Base-by-base conservation (phyloP, 2,797 vertebrate genomes). In the Leptatherina wallacei region DNA sequence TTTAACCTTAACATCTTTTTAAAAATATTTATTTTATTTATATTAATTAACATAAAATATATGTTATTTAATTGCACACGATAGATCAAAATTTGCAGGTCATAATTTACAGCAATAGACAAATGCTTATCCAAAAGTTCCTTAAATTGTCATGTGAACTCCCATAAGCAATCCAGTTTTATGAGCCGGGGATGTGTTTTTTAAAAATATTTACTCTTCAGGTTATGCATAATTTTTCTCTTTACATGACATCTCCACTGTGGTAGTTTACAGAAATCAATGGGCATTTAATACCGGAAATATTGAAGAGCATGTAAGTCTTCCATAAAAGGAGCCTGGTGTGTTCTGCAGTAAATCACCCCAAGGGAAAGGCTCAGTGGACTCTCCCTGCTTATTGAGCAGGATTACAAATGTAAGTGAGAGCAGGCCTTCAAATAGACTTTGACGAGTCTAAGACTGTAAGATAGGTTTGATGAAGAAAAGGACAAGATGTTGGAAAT, bases 261-360 rank as follows among this genome's bases (percentile, higher is more conserved):
- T 40, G 60, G 62, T 79, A 74, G 76, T 80, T 72, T 54, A 77
- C 55, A 83, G 67, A 63, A 55, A 73, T 89, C 85, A 86, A 80
- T 85, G 64, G 42, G 27, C 27, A 80, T 54, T 30, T 82, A 64
- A 82, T 83, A 71, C 20, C 36, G 51, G 49, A 84, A 77, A 88
- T 72, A 84, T 91, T 88, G 86, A 79, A 65, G 29, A 77, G 71
- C 62, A 69, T 85, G 87, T 91, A 85, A 90, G 73, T 57, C 73
- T 86, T 89, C 88, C 89, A 85, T 93, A 90, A 92, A 93, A 91
- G 91, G 91, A 85, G 82, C 44, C 73, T 22, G 63, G 58, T 79
- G 83, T 69, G 78, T 65, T 85, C 68, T 71, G 73, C 64, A 54
- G 71, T 90, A 88, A 85, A 85, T 92, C 86, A 86, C 18, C 80